These are phyloP conservation scores for Ataeniobius toweri DNA, from an alignment of 2,797 vertebrate species.

Conservation along the genomic window DNA sequence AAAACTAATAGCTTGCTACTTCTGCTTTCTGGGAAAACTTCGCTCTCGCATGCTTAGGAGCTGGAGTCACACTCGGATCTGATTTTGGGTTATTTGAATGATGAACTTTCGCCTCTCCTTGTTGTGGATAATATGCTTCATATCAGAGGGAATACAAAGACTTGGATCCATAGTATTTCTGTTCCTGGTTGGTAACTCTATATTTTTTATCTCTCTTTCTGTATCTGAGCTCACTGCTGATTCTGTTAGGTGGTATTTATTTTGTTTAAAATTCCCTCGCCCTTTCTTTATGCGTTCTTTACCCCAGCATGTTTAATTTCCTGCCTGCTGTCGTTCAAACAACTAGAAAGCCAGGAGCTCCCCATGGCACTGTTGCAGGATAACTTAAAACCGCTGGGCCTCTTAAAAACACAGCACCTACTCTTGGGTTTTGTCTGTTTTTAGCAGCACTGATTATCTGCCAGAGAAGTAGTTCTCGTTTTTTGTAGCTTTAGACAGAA, in stretches of 20 bases:
- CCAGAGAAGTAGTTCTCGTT: constrained; percentile 19
- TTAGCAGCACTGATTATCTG: constrained; percentile 34
- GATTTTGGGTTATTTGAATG: constrained; percentile 43
- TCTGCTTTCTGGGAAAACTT: constrained; percentile 48
- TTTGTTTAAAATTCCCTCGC: constrained; percentile 62
- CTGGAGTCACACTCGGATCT: constrained; percentile 32
- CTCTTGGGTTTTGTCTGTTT: constrained; percentile 21
- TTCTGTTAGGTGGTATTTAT: constrained; percentile 35
- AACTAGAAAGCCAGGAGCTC: constrained; percentile 42
- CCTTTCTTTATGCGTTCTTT: constrained; percentile 24
- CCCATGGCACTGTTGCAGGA: constrained; percentile 41
- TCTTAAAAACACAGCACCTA: constrained; percentile 24
- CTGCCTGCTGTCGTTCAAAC: constrained; percentile 53
- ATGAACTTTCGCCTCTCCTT: background rate
- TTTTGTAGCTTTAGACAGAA: constrained; percentile 2
- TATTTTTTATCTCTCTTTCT: background rate
- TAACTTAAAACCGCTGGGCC: constrained; percentile 23
- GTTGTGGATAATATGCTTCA: constrained; percentile 69
- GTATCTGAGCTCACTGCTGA: background rate
- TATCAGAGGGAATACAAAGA: constrained; percentile 47
- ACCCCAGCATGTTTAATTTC: constrained; percentile 52
- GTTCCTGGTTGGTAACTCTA: constrained; percentile 57
- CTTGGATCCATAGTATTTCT: constrained; percentile 28
- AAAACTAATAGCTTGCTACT: constrained; percentile 39
- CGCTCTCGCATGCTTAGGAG: constrained; percentile 23